Conservation (phyloP, 2,113 vertebrate genomes). For the Prietella phreatophila region DNA sequence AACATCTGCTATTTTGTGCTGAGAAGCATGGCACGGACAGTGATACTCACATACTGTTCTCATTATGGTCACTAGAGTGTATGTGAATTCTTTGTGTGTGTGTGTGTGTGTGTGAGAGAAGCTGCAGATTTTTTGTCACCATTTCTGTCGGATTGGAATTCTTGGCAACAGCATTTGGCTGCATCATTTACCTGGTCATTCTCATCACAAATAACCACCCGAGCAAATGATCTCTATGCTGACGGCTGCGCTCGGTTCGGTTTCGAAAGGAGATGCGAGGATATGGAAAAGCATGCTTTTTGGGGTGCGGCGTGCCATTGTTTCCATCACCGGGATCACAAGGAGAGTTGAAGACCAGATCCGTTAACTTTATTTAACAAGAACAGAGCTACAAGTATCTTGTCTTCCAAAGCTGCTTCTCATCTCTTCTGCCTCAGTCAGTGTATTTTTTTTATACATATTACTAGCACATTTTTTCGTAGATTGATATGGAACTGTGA, state of each 20-base stretch:
- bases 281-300: neutral
- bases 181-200: neutral
- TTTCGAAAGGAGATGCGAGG: neutral
- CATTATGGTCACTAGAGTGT: neutral
- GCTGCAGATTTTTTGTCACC: neutral
- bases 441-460: neutral
- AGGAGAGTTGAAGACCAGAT: neutral
- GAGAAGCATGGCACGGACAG: neutral
- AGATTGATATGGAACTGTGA: neutral
- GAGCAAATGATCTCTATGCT: neutral
- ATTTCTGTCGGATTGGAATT: neutral
- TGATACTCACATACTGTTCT: neutral
- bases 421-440: neutral
- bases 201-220: neutral
- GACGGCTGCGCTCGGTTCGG: neutral
- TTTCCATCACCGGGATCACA: neutral
- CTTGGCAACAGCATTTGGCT: neutral
- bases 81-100: neutral
- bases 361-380: neutral
- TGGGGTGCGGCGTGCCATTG: neutral
- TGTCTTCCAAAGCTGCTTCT: neutral
- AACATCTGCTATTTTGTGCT: neutral
- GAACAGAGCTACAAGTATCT: neutral
- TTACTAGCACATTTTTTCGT: neutral
- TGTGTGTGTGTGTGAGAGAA: neutral